Evolutionary conservation across 2,888 invertebrate genomes (phyloP), one percentile per base, ranked within the genome.

Genomic region (Drosophila pseudotakahashii): DNA sequence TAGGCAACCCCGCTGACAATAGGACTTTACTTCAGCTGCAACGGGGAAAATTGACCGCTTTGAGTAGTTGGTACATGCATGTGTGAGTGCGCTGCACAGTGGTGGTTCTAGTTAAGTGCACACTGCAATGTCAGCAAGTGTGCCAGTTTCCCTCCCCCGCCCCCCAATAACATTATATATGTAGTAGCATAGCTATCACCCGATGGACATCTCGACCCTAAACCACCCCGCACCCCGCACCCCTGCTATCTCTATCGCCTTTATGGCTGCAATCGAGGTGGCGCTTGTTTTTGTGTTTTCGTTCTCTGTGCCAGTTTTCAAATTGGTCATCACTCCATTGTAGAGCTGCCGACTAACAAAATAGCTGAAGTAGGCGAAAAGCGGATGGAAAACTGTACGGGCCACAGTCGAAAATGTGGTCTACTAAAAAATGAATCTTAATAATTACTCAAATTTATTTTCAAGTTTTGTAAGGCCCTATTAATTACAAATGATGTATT

Each of bases 91-190:
- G 14, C 11, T 47, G 45, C 30, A 66, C 68, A 66, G 64, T 66
- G 64, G 64, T 66, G 64, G 64, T 66, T 66, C 68, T 66, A 47
- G 64, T 36, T 54, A 67, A 54, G 68, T 66, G 64, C 45, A 39
- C 68, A 54, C 54, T 54, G 64, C 68, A 66, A 47, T 67, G 68
- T 47, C 64, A 67, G 64, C 54, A 66, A 66, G 64, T 66, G 64
- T 67, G 64, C 64, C 45, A 66, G 64, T 66, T 67, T 47, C 45
- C 54, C 16, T 11, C 39, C 61, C 44, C 36, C 61, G 26, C 37
- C 64, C 42, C 42, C 11, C 44, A 23, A 32, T 37, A 45, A 7
- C 23, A 50, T 48, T 41, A 23, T 19, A 41, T 14, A 41, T 37
- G 14, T 41, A 41, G 14, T 41, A 41, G 9, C 16, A 41, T 41